Evolutionary conservation across 2,113 vertebrate genomes (phyloP).

Genomic region (Ancistrus triradiatus): DNA sequence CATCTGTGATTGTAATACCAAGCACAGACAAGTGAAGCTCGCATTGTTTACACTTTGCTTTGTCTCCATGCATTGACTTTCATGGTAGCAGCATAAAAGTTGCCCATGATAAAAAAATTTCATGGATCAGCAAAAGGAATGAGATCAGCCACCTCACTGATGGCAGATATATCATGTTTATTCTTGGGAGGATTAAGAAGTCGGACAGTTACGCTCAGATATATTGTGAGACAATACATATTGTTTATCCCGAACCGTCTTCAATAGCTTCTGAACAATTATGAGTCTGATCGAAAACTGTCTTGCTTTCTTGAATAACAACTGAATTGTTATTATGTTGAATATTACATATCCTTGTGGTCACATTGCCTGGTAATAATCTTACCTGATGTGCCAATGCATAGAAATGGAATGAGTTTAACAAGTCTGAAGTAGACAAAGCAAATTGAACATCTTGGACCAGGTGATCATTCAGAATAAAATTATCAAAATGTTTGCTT

Average conservation of each 20-base stretch:
- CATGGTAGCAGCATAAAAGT: conserved; percentile 41
- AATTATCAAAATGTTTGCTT: conserved; percentile 9
- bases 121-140: conserved; percentile 40
- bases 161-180: conserved; percentile 2
- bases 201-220: conserved; percentile 32
- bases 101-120: conserved; percentile 45
- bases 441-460: not conserved
- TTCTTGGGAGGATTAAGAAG: conserved; percentile 34
- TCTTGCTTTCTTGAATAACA: not conserved
- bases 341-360: not conserved
- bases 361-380: no score
- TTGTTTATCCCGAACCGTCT: conserved; percentile 20
- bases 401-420: no score
- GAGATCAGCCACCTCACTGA: conserved; percentile 26
- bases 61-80: conserved; percentile 36
- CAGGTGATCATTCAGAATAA: conserved; percentile 15
- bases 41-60: conserved; percentile 44
- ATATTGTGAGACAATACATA: no score
- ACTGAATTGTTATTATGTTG: not conserved
- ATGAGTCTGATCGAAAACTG: conserved; percentile 15
- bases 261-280: conserved; percentile 29
- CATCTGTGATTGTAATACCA: conserved; percentile 40
- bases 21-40: conserved; percentile 35
- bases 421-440: no score
- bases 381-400: no score